Evolutionary conservation across 2,797 vertebrate genomes (phyloP).

Genomic region (Mionectes olivaceus): DNA sequence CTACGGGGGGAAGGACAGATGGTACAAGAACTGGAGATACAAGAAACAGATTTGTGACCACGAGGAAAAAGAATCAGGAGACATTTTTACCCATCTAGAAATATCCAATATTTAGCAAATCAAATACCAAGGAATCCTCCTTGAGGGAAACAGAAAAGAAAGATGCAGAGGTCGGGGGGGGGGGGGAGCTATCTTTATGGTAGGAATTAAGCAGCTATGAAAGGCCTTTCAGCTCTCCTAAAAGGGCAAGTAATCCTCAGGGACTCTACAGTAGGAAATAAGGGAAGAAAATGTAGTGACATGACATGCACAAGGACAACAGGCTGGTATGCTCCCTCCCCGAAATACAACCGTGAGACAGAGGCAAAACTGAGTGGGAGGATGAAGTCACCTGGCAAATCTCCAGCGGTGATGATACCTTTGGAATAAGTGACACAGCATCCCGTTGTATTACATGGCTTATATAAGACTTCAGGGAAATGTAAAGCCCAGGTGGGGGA

Average conservation of each 20-base stretch:
- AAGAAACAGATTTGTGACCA: slow-evolving; percentile 73
- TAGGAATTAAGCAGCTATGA: slow-evolving; percentile 2
- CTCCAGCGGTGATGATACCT: slow-evolving; percentile 70
- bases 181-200: neutral
- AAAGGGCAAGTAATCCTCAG: slow-evolving; percentile 27
- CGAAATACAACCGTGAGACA: slow-evolving; percentile 52
- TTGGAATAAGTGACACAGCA: slow-evolving; percentile 73
- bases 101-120: slow-evolving; percentile 47
- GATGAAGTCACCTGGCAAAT: slow-evolving; percentile 71
- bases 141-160: neutral
- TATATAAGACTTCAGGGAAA: slow-evolving; percentile 69
- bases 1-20: slow-evolving; percentile 66
- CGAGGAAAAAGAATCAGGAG: slow-evolving; percentile 60
- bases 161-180: neutral
- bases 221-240: slow-evolving; percentile 15
- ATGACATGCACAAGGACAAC: slow-evolving; percentile 39
- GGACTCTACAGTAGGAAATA: slow-evolving; percentile 1
- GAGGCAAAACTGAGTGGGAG: slow-evolving; percentile 68
- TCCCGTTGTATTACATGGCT: slow-evolving; percentile 57
- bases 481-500: slow-evolving; percentile 52
- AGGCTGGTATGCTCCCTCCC: slow-evolving; percentile 49
- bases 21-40: slow-evolving; percentile 67
- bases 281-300: neutral
- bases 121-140: slow-evolving; percentile 36
- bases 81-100: slow-evolving; percentile 64